Evolutionary conservation across 2,888 invertebrate genomes (phyloP).

Genomic region (Trichogramma dendrolimi): DNA sequence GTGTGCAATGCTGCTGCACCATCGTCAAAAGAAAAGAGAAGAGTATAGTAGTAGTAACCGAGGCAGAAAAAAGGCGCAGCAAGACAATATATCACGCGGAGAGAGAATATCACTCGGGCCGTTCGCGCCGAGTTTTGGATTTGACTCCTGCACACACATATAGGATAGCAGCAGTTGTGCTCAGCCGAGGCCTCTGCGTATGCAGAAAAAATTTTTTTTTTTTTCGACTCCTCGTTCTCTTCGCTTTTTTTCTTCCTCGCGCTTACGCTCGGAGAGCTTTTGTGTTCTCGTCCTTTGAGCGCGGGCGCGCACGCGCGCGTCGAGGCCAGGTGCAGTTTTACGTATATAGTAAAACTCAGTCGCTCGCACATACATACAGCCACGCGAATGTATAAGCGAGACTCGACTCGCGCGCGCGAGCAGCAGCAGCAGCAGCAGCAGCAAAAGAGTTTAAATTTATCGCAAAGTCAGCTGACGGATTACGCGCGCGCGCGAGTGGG

Average conservation of each 20-base stretch:
- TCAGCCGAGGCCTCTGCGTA: slow-evolving; percentile 27
- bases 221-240: neutral
- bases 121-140: neutral
- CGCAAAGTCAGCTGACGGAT: slow-evolving; percentile 27
- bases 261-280: neutral
- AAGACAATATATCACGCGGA: slow-evolving; percentile 21
- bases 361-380: neutral
- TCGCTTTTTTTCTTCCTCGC: slow-evolving; percentile 10
- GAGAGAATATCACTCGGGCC: neutral
- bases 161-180: slow-evolving; percentile 16
- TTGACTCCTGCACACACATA: too few species aligned
- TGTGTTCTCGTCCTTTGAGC: too few species aligned
- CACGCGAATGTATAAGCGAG: neutral
- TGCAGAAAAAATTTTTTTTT: slow-evolving; percentile 22
- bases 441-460: slow-evolving; percentile 20
- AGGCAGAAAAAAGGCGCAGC: slow-evolving; percentile 19
- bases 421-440: too few species aligned
- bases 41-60: slow-evolving; percentile 13
- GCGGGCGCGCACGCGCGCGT: neutral
- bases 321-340: neutral
- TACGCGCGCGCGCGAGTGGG: slow-evolving; percentile 5
- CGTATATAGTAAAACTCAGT: slow-evolving; percentile 23
- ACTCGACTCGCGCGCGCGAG: neutral
- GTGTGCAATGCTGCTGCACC: too few species aligned
- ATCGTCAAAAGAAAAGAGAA: slow-evolving; percentile 4